phyloP scores from a whole-genome alignment of 2,888 invertebrate species.

The Rhabditoides inermis region DNA sequence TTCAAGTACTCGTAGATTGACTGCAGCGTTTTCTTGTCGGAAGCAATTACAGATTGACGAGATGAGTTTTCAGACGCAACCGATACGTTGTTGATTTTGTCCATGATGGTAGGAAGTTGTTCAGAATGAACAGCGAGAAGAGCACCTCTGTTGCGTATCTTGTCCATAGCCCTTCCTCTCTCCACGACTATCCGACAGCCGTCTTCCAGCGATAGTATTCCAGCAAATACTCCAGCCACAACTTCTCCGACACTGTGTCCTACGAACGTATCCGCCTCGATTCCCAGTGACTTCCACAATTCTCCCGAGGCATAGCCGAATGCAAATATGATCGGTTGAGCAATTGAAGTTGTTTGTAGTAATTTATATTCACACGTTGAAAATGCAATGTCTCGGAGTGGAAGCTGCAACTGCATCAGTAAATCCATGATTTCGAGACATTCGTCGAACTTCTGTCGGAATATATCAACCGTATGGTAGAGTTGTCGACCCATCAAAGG shows the following conservation, averaged over 20 bases:
- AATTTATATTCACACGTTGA: constrained; percentile 1
- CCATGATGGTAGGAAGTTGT: too few relatives aligned
- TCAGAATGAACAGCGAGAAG: constrained; percentile 35
- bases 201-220: constrained; percentile 27
- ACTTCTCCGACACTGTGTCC: constrained; percentile 40
- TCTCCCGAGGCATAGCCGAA: constrained; percentile 26
- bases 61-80: constrained; percentile 32
- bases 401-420: neutral
- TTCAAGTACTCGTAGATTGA: constrained; percentile 3
- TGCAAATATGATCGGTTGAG: constrained; percentile 36
- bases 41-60: constrained; percentile 34
- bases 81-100: constrained; percentile 12
- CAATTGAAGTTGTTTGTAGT: constrained; percentile 14
- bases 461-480: constrained; percentile 19
- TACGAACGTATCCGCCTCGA: constrained; percentile 15
- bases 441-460: constrained; percentile 14
- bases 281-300: constrained; percentile 27
- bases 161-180: constrained; percentile 35
- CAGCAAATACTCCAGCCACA: constrained; percentile 24
- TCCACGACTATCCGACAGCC: constrained; percentile 23
- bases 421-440: constrained; percentile 14
- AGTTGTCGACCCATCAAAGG: constrained; percentile 33
- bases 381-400: constrained; percentile 2
- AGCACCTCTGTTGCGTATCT: constrained; percentile 24
- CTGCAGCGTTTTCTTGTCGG: constrained; percentile 11